Evolutionary conservation across 1,140 invertebrate species (phyloP).

Genomic region (Aradophagus sp.): DNA sequence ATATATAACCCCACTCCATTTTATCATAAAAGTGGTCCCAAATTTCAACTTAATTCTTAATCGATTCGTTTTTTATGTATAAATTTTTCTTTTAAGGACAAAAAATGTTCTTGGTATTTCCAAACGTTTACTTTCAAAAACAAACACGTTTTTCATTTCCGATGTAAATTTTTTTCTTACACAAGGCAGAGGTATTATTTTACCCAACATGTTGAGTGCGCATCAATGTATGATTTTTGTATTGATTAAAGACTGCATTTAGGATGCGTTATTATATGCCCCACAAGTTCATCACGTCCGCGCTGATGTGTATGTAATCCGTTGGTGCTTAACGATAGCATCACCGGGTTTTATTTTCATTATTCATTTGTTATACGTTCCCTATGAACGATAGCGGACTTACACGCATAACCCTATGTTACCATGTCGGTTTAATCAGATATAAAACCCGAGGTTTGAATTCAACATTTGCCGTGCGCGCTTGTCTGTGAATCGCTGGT

Average conservation of each 20-base stretch:
- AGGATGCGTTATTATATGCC: slow-evolving; percentile 45
- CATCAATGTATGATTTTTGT: slow-evolving; percentile 16
- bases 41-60: too few species aligned
- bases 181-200: background rate
- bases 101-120: too few species aligned
- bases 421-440: slow-evolving; percentile 74
- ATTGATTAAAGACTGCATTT: slow-evolving; percentile 18
- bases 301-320: slow-evolving; percentile 74
- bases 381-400: slow-evolving; percentile 66
- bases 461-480: slow-evolving; percentile 43
- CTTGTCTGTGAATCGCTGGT: slow-evolving; percentile 4
- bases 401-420: slow-evolving; percentile 74
- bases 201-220: slow-evolving; percentile 1
- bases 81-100: too few species aligned
- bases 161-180: too few species aligned
- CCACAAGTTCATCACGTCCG: slow-evolving; percentile 68
- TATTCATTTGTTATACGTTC: slow-evolving; percentile 73
- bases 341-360: slow-evolving; percentile 74
- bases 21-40: too few species aligned
- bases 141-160: too few species aligned
- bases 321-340: slow-evolving; percentile 72
- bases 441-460: slow-evolving; percentile 67
- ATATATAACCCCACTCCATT: too few species aligned
- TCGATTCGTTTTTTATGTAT: too few species aligned
- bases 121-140: too few species aligned